Evolutionary conservation across 2,888 invertebrate genomes (phyloP), one percentile per base, ranked within the genome.

Genomic region (Apomyelois bistriatella): DNA sequence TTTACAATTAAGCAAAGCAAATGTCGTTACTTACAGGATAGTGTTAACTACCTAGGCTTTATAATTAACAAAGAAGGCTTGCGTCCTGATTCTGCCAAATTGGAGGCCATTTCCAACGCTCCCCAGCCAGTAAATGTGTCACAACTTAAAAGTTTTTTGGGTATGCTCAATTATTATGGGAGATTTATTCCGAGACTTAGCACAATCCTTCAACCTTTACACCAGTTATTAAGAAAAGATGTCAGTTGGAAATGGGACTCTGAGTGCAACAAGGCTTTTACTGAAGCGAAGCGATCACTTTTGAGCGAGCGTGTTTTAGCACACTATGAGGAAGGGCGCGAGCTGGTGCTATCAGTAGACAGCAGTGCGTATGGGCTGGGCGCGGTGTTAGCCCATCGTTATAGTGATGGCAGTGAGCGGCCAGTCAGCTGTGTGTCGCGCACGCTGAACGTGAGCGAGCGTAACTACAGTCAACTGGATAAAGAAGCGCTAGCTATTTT

Each of bases 281-380:
- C n/a, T n/a, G n/a, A n/a, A n/a, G 43, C 52, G n/a, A 61, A 61
- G 41, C 15, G 40, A 12, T 22, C 30, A 1, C 41, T 53, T n/a
- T 3, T 37, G 10, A 53, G 43, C 38, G 37, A 48, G n/a, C 42
- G 38, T n/a, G 54, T 56, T 22, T 30, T 58, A 10, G 58, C 58
- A 6, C 60, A 58, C 36, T 60, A 58, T 32, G 57, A 57, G 28
- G 51, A 53, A 49, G 54, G 51, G 32, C 54, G 53, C 12, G 53
- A 38, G 15, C 47, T 62, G 5, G 58, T 66, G 8, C 38, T 66
- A 47, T 52, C 65, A 3, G 65, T 65, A 1, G 56, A 57, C 22
- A 52, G 54, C 43, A 54, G 52, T 52, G 35, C 46, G n/a, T 41
- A 37, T 36, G 56, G 53, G 17, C 38, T 67, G 12, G 66, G 64